Evolutionary conservation across 2,888 invertebrate genomes (phyloP).

Genomic region (Orthosia cruda): DNA sequence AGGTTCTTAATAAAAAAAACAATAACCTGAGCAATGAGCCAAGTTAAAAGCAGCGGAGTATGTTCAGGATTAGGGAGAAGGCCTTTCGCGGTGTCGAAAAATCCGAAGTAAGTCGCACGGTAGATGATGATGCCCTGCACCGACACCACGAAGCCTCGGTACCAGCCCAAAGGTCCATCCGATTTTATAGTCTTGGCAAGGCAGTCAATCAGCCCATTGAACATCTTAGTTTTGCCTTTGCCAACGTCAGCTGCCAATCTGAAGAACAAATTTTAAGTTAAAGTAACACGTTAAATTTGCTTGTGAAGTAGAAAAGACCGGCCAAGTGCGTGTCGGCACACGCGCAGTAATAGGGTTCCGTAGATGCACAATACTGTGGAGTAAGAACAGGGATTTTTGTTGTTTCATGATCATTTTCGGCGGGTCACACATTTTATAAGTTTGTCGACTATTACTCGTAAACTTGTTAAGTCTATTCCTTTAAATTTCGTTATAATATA

Average conservation of each 20-base stretch:
- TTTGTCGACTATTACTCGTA: no score
- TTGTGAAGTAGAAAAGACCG: no score
- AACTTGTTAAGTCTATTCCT: no score
- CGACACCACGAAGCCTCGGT: constrained; percentile 98
- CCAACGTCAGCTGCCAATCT: constrained; percentile 95
- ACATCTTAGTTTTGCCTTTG: constrained; percentile 93
- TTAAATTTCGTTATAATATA: no score
- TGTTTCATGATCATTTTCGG: no score
- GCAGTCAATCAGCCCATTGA: constrained; percentile 96
- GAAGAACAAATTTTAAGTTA: not conserved
- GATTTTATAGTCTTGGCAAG: constrained; percentile 95
- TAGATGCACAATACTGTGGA: no score
- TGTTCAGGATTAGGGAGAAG: constrained; percentile 97
- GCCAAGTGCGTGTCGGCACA: no score
- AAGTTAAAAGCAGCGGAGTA: constrained; percentile 96
- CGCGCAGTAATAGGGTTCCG: no score
- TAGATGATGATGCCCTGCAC: constrained; percentile 99
- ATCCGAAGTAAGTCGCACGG: constrained; percentile 98
- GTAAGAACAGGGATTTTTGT: no score
- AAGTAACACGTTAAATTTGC: not conserved
- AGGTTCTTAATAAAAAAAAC: not conserved
- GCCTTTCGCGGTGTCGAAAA: constrained; percentile 98
- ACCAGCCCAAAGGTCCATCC: constrained; percentile 96
- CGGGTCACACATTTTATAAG: no score
- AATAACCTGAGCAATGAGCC: constrained; percentile 96